phyloP scores from a whole-genome alignment of 1,140 invertebrate species.

The Tenebrio molitor region DNA sequence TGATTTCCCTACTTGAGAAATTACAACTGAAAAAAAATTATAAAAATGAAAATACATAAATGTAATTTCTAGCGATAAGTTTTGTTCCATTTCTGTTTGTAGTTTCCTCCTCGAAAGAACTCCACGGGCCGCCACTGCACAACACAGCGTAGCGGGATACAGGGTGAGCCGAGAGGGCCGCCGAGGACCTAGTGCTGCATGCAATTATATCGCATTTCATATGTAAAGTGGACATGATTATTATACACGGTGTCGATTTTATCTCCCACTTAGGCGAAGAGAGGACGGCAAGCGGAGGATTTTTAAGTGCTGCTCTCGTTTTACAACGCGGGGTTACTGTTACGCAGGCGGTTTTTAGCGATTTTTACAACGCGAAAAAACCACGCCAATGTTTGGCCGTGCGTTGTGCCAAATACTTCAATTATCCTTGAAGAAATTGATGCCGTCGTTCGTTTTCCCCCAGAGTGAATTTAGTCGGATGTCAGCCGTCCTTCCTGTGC shows the following conservation, averaged over 20 bases:
- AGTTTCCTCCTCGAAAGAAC: too few species aligned
- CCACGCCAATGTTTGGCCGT: background rate
- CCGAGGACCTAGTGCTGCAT: background rate
- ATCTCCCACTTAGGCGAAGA: conserved; percentile 18
- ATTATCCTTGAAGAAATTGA: conserved; percentile 48
- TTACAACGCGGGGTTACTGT: conserved; percentile 1
- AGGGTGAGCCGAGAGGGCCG: background rate
- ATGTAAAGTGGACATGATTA: conserved; percentile 46
- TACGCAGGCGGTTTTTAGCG: background rate
- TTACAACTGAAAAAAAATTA: too few species aligned
- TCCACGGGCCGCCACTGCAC: too few species aligned
- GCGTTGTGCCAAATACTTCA: conserved; percentile 38
- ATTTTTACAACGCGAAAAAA: background rate
- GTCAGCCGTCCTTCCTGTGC: conserved; percentile 41
- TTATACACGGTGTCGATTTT: conserved; percentile 45
- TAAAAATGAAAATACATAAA: too few species aligned
- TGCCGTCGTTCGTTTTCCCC: conserved; percentile 47
- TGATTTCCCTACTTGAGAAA: too few species aligned
- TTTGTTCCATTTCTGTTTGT: too few species aligned
- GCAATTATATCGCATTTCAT: conserved; percentile 46
- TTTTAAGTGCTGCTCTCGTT: conserved; percentile 34
- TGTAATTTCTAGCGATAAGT: too few species aligned
- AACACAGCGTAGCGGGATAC: background rate
- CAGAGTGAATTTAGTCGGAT: conserved; percentile 49
- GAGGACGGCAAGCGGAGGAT: background rate